Evolutionary conservation across 1,140 invertebrate genomes (phyloP).

Genomic region (Bombus waltoni): DNA sequence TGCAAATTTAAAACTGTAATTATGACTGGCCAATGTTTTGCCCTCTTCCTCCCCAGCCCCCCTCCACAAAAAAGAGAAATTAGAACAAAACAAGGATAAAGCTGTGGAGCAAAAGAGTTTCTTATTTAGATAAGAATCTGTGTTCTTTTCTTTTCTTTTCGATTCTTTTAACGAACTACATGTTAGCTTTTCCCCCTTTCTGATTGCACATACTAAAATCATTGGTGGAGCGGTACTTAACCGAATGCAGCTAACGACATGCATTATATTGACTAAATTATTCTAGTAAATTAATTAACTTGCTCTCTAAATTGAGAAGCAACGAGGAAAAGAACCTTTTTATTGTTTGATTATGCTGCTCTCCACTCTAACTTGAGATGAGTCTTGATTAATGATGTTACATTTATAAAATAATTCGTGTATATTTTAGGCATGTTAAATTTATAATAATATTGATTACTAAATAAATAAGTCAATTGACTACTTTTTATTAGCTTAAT

Average conservation of each 20-base stretch:
- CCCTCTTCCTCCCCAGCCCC: not conserved
- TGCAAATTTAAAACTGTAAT: conserved; percentile 62
- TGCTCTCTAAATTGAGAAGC: conserved; percentile 54
- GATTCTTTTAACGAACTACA: conserved; percentile 64
- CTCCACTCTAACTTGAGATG: conserved; percentile 71
- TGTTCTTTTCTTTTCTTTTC: conserved; percentile 70
- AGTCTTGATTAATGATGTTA: conserved; percentile 78
- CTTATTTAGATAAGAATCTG: conserved; percentile 53
- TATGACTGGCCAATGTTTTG: conserved; percentile 44
- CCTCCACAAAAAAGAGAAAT: conserved; percentile 1
- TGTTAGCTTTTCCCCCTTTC: conserved; percentile 56
- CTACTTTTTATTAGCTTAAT: conserved; percentile 79
- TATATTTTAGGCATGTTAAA: conserved; percentile 81
- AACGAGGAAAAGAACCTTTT: conserved; percentile 56
- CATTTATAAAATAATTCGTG: conserved; percentile 76
- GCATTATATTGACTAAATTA: conserved; percentile 60
- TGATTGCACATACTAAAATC: conserved; percentile 50
- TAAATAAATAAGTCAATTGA: conserved; percentile 75
- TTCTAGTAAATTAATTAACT: conserved; percentile 59
- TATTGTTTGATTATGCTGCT: conserved; percentile 73
- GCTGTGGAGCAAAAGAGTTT: conserved; percentile 38
- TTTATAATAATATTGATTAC: conserved; percentile 79
- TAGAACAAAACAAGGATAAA: conserved; percentile 5
- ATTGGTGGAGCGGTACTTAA: conserved; percentile 57
- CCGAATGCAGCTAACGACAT: conserved; percentile 50